Base-by-base conservation (phyloP, 2,888 invertebrate species). In the Hypomecis punctinalis region DNA sequence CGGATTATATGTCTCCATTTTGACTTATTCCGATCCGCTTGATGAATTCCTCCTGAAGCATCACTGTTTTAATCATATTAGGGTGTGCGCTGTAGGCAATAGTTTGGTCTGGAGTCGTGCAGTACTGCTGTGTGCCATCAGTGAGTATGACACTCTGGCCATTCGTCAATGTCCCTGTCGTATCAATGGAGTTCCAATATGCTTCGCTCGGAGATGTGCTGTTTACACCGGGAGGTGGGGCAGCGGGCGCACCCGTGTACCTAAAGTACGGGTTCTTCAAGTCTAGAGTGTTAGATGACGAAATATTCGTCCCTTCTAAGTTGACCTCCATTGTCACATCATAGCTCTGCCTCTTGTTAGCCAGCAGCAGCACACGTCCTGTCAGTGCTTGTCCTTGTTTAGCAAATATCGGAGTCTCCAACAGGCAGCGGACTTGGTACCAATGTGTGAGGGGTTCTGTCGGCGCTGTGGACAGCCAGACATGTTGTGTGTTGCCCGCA, bases 201-300 rank as follows among this genome's bases (percentile, higher is more conserved):
- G 96, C 95, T 89, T 99, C 99, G 80, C 98, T 98, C 0, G 99
- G 99, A 1, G 99, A 98, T 53, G 96, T 95, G 66, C 96, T 96
- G 81, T 97, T 97, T 54, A 97, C 96, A 9, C 99, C 98, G 0
- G 99, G 99, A 6, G 99, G 99, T 0, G 98, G 97, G 61, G 97
- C 96, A 0, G 97, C 97, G 0, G 98, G 97, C 36, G 97, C 97
- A 23, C 98, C 98, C 2, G 98, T 98, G 83, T 98, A 99, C 83
- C 99, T 96, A 89, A 99, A 99, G 94, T 98, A 99, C 0, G 99
- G 99, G 92, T 99, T 99, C 94, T 99, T 99, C 79, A 99, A 94
- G 89, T 99, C 99, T 81, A 99, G 94, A 11, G 97, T 98, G 86
- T 99, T 99, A 69, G 95, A 96, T 45, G 98, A 97, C 67, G 96